Evolutionary conservation across 2,797 vertebrate genomes (phyloP).

Genomic region (Crocodylus rhombifer): DNA sequence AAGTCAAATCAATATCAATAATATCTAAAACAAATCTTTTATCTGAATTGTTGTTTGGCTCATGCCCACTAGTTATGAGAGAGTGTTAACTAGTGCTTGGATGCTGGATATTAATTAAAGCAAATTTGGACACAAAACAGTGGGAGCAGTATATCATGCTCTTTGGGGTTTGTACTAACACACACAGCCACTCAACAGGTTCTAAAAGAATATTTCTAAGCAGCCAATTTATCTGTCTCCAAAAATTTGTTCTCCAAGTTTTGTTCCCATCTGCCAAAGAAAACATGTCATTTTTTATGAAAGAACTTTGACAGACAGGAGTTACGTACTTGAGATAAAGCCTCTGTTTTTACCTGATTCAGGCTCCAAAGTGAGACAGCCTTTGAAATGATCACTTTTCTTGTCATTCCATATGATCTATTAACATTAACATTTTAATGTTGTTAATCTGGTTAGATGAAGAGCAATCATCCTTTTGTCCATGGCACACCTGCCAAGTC

Average conservation of each 20-base stretch:
- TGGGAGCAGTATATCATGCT: neutral
- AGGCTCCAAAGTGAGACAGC: neutral
- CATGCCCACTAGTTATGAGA: neutral
- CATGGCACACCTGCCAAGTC: neutral
- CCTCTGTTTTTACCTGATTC: constrained; percentile 63
- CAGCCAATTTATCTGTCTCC: constrained; percentile 71
- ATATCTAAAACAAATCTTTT: constrained; percentile 69
- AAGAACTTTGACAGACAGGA: constrained; percentile 65
- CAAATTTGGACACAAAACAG: neutral
- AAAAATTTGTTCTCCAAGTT: constrained; percentile 72
- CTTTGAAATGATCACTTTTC: neutral
- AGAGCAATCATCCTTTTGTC: constrained; percentile 6
- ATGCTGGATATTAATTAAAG: neutral
- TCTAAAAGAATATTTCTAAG: constrained; percentile 59
- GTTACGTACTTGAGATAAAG: neutral
- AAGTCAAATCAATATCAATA: constrained; percentile 68
- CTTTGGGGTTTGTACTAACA: constrained; percentile 40
- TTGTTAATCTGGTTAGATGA: neutral
- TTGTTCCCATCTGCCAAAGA: constrained; percentile 73
- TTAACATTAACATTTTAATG: constrained; percentile 32
- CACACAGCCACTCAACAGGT: constrained; percentile 41
- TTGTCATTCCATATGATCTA: neutral
- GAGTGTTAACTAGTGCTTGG: neutral
- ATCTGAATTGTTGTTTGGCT: constrained; percentile 34
- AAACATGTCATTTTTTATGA: constrained; percentile 71